phyloP scores from a whole-genome alignment of 2,797 vertebrate species.

The Xiphorhynchus erythropygius region DNA sequence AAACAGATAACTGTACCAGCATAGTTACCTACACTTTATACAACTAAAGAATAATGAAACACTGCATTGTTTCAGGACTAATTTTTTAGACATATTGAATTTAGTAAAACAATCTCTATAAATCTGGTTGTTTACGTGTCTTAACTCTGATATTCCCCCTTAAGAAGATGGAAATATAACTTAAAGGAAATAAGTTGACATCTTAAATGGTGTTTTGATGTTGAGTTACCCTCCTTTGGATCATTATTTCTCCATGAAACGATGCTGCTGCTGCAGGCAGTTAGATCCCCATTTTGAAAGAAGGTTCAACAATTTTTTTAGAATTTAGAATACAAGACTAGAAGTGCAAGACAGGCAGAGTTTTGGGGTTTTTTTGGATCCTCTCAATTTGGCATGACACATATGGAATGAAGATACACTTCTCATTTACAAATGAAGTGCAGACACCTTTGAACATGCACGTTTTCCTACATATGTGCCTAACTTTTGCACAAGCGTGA shows the following conservation, averaged over 20 bases:
- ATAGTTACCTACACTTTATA: background rate
- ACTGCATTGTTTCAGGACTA: background rate
- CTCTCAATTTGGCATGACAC: background rate
- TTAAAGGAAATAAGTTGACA: background rate
- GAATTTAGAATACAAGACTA: background rate
- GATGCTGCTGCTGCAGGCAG: background rate
- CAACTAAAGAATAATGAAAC: background rate
- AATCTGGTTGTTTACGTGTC: background rate
- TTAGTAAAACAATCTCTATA: background rate
- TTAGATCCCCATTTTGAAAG: background rate
- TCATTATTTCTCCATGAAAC: background rate
- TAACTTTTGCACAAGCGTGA: background rate
- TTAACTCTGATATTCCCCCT: background rate
- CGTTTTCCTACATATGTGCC: background rate
- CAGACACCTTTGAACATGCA: background rate
- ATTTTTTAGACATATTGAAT: background rate
- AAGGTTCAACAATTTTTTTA: background rate
- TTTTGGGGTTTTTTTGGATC: background rate
- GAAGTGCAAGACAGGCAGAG: background rate
- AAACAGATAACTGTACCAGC: background rate
- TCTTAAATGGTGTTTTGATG: background rate
- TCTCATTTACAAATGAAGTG: background rate
- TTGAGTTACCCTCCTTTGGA: background rate
- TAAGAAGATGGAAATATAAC: background rate
- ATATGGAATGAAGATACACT: background rate